phyloP scores from a whole-genome alignment of 2,113 vertebrate genomes.

The Scartelaos histophorus region DNA sequence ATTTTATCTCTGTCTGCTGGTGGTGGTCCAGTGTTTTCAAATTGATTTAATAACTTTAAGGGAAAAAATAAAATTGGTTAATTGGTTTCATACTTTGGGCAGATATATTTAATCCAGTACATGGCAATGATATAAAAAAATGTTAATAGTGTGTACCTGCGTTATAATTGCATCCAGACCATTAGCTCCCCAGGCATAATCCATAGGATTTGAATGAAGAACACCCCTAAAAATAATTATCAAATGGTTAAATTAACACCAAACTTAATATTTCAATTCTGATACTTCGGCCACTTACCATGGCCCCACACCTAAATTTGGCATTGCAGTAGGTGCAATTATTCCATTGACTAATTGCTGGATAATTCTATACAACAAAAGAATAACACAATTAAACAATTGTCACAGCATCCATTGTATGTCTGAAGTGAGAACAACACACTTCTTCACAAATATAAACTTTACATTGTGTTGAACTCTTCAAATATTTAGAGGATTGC shows the following conservation, averaged over 20 bases:
- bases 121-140: neutral
- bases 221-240: slow-evolving; percentile 82
- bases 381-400: slow-evolving; percentile 11
- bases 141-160: slow-evolving; percentile 78
- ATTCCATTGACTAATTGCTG: slow-evolving; percentile 95
- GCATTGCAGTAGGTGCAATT: slow-evolving; percentile 92
- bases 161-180: slow-evolving; percentile 95
- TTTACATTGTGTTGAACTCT: too few relatives aligned
- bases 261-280: slow-evolving; percentile 1
- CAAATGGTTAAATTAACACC: neutral
- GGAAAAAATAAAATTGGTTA: neutral
- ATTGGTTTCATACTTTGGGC: neutral
- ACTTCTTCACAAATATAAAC: neutral
- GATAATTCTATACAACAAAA: slow-evolving; percentile 83
- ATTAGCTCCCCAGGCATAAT: slow-evolving; percentile 96
- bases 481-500: neutral
- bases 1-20: slow-evolving; percentile 97
- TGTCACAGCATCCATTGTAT: neutral
- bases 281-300: slow-evolving; percentile 81
- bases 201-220: slow-evolving; percentile 96
- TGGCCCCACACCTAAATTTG: slow-evolving; percentile 91
- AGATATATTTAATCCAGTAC: neutral
- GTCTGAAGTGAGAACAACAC: neutral
- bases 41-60: slow-evolving; percentile 93
- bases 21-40: slow-evolving; percentile 97